Evolutionary conservation across 2,797 vertebrate species (phyloP).

Genomic region (Gymnodraco acuticeps): DNA sequence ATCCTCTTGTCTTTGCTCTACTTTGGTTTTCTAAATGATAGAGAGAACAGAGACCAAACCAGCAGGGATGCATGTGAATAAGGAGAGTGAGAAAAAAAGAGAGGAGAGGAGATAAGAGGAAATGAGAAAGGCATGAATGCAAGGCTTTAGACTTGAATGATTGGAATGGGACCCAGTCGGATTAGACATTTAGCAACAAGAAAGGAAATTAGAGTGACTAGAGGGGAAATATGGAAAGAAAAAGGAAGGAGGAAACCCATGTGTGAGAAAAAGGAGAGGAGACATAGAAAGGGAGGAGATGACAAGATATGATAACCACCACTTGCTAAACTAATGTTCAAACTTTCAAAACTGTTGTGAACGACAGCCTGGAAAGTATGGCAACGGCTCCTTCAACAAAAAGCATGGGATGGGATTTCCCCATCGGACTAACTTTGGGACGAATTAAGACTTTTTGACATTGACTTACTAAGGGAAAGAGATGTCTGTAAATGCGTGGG

Average conservation of each 20-base stretch:
- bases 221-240: constrained; percentile 9
- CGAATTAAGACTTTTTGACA: no score
- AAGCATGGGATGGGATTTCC: no score
- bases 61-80: constrained; percentile 36
- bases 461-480: no score
- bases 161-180: constrained; percentile 53
- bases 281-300: not conserved
- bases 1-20: constrained; percentile 1
- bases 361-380: not conserved
- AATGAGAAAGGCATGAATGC: constrained; percentile 35
- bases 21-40: constrained; percentile 57
- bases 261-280: constrained; percentile 41
- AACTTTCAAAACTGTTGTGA: constrained; percentile 15
- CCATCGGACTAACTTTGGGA: no score
- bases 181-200: constrained; percentile 55
- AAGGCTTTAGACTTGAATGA: constrained; percentile 50
- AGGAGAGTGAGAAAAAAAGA: constrained; percentile 8
- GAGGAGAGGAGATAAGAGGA: constrained; percentile 19
- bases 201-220: constrained; percentile 33
- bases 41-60: constrained; percentile 37
- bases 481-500: no score
- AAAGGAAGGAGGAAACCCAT: constrained; percentile 26
- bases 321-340: not conserved
- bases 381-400: no score
- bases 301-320: constrained; percentile 14